Evolutionary conservation across 2,797 vertebrate genomes (phyloP), one percentile per base, ranked within the genome.

Genomic region (Sebastes paucispinis): DNA sequence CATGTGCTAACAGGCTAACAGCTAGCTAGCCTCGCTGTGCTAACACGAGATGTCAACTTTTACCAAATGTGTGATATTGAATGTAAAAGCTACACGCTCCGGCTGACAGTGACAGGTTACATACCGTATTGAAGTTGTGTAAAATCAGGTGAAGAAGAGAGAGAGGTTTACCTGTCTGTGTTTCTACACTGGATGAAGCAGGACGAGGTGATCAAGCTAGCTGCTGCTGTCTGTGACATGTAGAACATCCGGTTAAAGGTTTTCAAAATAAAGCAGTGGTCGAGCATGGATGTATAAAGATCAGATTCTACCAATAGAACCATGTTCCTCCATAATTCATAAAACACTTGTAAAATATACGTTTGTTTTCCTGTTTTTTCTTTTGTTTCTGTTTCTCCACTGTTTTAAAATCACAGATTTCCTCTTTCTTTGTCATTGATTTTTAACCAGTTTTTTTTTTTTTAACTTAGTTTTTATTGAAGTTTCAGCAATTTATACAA

Each of bases 131-230:
- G 1, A 4, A 7, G 22, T n/a, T 0, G 4, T 1, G 0, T 31
- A 8, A 50, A 69, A 31, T 6, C 14, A 9, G 27, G 3, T 39
- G 5, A 29, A 75, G 59, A 6, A 39, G 50, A 57, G 7, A 16
- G 13, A 12, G n/a, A 65, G 25, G 16, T 62, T 86, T 89, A 92
- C 92, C 92, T 93, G 90, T 65, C 34, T 82, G 90, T 65, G 39
- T 82, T 80, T 89, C 86, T 77, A 82, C 83, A 84, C 73, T 66
- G 36, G 67, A 66, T 78, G 64, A 69, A 74, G 64, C 69, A 47
- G 74, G 39, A 39, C 20, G 54, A 67, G 1, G 22, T 8, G 11
- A 4, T 65, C 68, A 88, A 81, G 52, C 3, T 34, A 1, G 29
- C 52, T 0, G 1, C 0, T 5, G 50, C 29, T 6, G 16, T 14